phyloP scores from a whole-genome alignment of 1,140 invertebrate species.

The Aphelinus atriplicis region DNA sequence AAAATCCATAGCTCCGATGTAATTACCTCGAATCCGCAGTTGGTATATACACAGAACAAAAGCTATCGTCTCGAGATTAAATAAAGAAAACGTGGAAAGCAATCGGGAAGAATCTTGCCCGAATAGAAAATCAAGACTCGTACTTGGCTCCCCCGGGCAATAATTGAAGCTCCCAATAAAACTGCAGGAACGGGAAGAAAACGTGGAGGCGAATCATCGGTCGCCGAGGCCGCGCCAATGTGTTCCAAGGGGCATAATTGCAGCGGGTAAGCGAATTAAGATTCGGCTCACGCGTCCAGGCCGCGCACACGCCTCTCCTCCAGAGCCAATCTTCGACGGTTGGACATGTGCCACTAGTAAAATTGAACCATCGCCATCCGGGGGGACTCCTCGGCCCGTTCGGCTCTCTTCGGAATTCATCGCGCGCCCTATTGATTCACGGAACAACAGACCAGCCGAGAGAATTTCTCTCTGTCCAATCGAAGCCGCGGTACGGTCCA shows the following conservation, averaged over 20 bases:
- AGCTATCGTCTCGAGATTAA: too few relatives aligned
- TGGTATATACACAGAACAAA: too few relatives aligned
- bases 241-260: constrained; percentile 20
- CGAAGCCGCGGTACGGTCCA: not conserved
- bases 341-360: constrained; percentile 49
- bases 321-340: constrained; percentile 31
- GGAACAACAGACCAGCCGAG: constrained; percentile 40
- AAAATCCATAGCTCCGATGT: too few relatives aligned
- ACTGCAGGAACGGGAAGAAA: not conserved
- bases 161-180: not conserved
- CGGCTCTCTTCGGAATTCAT: constrained; percentile 22
- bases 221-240: not conserved
- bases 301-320: too few relatives aligned
- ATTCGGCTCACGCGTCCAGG: constrained; percentile 7
- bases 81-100: not conserved
- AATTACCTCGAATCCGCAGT: too few relatives aligned
- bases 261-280: constrained; percentile 14
- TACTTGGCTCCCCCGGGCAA: not conserved
- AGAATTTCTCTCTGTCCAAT: constrained; percentile 15
- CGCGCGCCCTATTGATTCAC: constrained; percentile 39
- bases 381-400: constrained; percentile 43
- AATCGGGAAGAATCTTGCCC: constrained; percentile 4
- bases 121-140: not conserved
- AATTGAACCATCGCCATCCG: constrained; percentile 44
- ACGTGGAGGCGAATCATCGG: too few relatives aligned